Percentiles rank a stretch among this genome's conserved stretches.
phyloP scores from a whole-genome alignment of 2,113 vertebrate species.

The Ptilorrhoa leucosticta region DNA sequence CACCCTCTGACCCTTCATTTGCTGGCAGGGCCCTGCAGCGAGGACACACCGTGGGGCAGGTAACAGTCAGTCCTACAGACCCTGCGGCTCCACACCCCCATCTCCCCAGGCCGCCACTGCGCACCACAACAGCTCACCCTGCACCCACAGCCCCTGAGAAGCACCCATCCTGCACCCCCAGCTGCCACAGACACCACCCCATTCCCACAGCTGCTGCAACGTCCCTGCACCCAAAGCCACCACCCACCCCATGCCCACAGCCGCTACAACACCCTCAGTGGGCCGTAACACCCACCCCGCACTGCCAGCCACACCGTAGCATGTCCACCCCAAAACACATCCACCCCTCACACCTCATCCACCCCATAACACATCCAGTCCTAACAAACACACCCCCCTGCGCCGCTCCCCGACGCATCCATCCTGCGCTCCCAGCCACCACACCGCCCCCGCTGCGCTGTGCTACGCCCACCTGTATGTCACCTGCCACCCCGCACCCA shows the following conservation, averaged over 20 bases:
- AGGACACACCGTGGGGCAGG: rapidly evolving
- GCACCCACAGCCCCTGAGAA: rapidly evolving
- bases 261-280: rapidly evolving
- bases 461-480: not conserved
- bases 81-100: rapidly evolving
- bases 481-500: rapidly evolving
- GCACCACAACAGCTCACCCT: not conserved
- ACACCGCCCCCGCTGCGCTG: rapidly evolving
- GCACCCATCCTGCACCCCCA: not conserved
- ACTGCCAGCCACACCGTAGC: not conserved
- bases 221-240: not conserved
- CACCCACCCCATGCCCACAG: not conserved
- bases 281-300: rapidly evolving
- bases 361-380: not conserved
- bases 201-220: not conserved
- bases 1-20: rapidly evolving
- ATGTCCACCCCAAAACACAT: not conserved
- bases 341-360: not conserved
- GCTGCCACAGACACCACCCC: not conserved
- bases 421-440: not conserved
- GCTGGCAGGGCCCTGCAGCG: not conserved
- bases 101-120: not conserved
- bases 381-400: not conserved
- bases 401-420: rapidly evolving
- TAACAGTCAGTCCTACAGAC: not conserved